Base-by-base conservation (phyloP, 2,797 vertebrate genomes). In the Phrynocephalus vlangalii region DNA sequence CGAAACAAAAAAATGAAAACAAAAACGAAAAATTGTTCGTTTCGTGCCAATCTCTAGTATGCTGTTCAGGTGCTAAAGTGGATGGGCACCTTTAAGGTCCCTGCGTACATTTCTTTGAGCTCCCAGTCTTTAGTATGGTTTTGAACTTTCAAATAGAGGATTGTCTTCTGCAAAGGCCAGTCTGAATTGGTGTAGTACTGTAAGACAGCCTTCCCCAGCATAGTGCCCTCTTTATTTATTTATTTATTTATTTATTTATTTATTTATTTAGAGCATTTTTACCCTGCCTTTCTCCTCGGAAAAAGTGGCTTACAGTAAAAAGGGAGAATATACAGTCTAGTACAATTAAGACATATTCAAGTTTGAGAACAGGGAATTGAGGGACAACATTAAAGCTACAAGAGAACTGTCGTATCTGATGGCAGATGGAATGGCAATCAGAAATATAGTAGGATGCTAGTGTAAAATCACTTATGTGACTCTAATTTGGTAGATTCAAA, bases 401-500 rank as follows among this genome's bases (percentile, higher is more conserved):
- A 44, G 3, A 44, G 38, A 44, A 63, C 20, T 22, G 22, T 75
- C 8, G 7, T 75, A 2, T 20, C 18, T 44, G 18, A 75, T 56
- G 15, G 16, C 16, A 33, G 30, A 33, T 44, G 72, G 33, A 44
- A 33, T 75, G 44, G 33, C 38, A 22, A 18, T 75, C 33, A 75
- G 44, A 44, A 75, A 75, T 20, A 75, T 18, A 44, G 20, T 44
- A 24, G 16, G 38, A 75, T 38, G 38, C 72, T 38, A 18, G 44
- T 26, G 3, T 86, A 44, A 0, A 88, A 30, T 89, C 80, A 67
- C 1, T 82, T 70, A 20, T 77, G 63, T 90, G 6, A 79, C 16
- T 66, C 33, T 83, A 44, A 1, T 0, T 0, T 88, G 86, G 79
- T 48, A 94, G 70, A 84, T 79, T 88, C 9, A 86, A 26, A 88